Base-by-base conservation (phyloP, 2,888 invertebrate genomes). In the Argyresthia goedartella region DNA sequence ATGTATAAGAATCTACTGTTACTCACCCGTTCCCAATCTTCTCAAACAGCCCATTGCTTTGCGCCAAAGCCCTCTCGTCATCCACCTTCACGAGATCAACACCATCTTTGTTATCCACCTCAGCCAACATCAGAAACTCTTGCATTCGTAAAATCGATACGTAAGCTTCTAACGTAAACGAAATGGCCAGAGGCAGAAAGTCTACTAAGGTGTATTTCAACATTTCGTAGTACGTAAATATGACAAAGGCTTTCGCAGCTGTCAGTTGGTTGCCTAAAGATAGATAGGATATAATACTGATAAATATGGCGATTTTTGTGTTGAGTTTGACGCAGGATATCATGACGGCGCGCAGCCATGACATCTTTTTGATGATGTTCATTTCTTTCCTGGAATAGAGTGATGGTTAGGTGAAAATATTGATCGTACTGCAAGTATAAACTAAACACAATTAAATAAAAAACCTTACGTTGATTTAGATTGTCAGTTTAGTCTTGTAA, bases 141-240 rank as follows among this genome's bases (percentile, higher is more conserved):
- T 93, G 90, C 56, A 95, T 87, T 63, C 95, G 88, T 48, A 87
- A 88, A 25, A 93, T 88, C 25, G 94, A 93, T 0, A 96, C 92
- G 46, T 90, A 85, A 0, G 91, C 92, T 67, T 96, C 96, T 0
- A 94, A 89, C 0, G 92, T 89, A 63, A 92, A 92, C 1, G 93
- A 91, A 42, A 96, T 91, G 0, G 93, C 93, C 61, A 91, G 85
- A 0, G 96, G 95, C 62, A 95, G 91, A 69, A 93, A 95, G 39
- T 94, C 91, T 0, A 93, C 94, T 76, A 95, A 89, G 0, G 92
- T 91, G 53, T 93, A 90, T 45, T 94, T 91, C 4, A 95, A 73
- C 54, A 94, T 92, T 61, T 94, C 95, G 67, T 93, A 95, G 60
- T 95, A 92, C 0, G 95, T 91, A 34, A 94, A 92, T 39, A 94